These are phyloP conservation scores for Dascyllus trimaculatus DNA, from an alignment of 2,113 vertebrate species.

Conservation along the genomic window DNA sequence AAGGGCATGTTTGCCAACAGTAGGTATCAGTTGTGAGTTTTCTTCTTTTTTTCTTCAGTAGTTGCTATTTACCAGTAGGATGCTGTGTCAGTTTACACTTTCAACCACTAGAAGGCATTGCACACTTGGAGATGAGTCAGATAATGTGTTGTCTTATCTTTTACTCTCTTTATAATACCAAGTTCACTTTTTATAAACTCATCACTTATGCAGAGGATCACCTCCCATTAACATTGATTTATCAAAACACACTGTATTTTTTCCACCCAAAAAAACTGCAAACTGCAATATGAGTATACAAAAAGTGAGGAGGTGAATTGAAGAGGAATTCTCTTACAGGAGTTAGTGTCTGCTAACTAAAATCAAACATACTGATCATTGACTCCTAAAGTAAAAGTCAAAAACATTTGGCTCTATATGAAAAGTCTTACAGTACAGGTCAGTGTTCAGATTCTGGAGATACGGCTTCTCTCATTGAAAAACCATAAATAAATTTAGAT, in stretches of 20 bases:
- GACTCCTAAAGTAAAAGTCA: neutral
- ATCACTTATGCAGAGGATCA: neutral
- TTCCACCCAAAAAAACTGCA: too few species aligned
- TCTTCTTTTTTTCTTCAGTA: too few species aligned
- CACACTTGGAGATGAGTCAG: neutral
- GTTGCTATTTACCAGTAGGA: too few species aligned
- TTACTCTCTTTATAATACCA: neutral
- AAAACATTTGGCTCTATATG: neutral
- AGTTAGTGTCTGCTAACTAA: too few species aligned
- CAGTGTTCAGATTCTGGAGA: neutral
- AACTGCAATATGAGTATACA: too few species aligned
- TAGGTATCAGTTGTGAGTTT: too few species aligned
- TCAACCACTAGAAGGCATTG: neutral
- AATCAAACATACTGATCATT: too few species aligned
- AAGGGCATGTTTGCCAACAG: too few species aligned
- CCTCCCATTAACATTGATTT: neutral
- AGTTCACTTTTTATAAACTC: neutral
- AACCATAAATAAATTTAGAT: too few species aligned
- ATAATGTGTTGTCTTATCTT: neutral
- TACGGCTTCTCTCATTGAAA: too few species aligned
- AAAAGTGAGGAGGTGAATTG: too few species aligned
- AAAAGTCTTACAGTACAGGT: slow-evolving; percentile 1
- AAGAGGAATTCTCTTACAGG: too few species aligned
- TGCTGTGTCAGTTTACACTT: neutral
- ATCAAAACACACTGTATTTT: neutral